Conservation (phyloP, 1,140 invertebrate genomes). For the Ganaspis sp. region DNA sequence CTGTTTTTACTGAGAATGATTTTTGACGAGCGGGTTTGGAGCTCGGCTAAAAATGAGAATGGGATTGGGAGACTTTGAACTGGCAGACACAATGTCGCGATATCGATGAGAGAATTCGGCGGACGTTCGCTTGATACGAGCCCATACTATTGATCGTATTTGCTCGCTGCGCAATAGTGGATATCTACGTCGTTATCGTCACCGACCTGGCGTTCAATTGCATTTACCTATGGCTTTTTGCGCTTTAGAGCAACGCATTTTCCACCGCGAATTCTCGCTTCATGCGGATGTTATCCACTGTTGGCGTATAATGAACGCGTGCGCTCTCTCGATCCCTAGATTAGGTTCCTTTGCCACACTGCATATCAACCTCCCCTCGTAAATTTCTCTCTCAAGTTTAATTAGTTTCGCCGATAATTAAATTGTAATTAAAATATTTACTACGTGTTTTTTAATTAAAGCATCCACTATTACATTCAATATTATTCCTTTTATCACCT, state of each 20-base stretch:
- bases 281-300: slow-evolving; percentile 17
- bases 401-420: slow-evolving; percentile 9
- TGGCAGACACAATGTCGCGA: slow-evolving; percentile 23
- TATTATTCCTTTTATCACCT: not conserved
- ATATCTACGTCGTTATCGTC: slow-evolving; percentile 60
- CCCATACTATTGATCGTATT: slow-evolving; percentile 59
- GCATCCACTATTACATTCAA: not conserved
- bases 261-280: slow-evolving; percentile 52
- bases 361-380: not conserved
- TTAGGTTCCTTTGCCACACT: slow-evolving; percentile 14
- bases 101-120: slow-evolving; percentile 53
- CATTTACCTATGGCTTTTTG: slow-evolving; percentile 60
- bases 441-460: not conserved
- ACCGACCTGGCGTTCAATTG: slow-evolving; percentile 57
- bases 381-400: not conserved
- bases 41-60: not conserved
- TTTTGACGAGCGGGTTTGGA: too few species aligned
- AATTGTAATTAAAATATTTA: slow-evolving; percentile 16
- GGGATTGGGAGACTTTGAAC: not conserved
- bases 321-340: slow-evolving; percentile 9
- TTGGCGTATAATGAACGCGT: slow-evolving; percentile 25
- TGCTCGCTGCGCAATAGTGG: slow-evolving; percentile 57
- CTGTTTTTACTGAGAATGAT: too few species aligned
- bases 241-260: slow-evolving; percentile 54
- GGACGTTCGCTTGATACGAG: slow-evolving; percentile 57